Base-by-base conservation (phyloP, 2,888 invertebrate genomes). In the Drosophila melanocephala region DNA sequence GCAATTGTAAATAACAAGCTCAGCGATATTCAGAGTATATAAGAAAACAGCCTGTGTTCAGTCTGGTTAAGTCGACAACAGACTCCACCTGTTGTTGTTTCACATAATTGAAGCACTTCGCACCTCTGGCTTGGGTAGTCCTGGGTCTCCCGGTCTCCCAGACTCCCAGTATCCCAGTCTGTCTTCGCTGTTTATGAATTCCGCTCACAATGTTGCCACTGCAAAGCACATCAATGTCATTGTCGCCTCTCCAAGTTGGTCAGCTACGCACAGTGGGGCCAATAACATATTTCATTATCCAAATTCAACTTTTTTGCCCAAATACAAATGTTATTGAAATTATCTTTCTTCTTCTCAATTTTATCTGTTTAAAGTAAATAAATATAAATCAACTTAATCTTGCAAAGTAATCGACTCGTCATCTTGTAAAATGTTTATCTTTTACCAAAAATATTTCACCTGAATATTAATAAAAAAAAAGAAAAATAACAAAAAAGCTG, bases 151-250 rank as follows among this genome's bases (percentile, higher is more conserved):
- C 63, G 62, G 62, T 60, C 6, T 6, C 44, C 6, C 63, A 47
- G 72, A 33, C 32, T 22, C n/a, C n/a, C 44, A 12, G 56, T 70
- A 57, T 53, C 77, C 69, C 22, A 47, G 47, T 69, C 72, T 68
- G 62, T 37, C 44, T 58, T 67, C 44, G 50, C 83, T 90, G 85
- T 79, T 92, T 92, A 90, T 85, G 79, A 91, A 92, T 92, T 92
- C 91, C 77, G 75, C 74, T 75, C 90, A 89, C 91, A 91, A 73
- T 53, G 72, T 69, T 55, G 66, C 78, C 60, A 69, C 80, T 60
- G 63, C 70, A 74, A 59, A 22, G 51, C 76, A 56, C 76, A 72
- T 64, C 69, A 70, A 84, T 91, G 86, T 77, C 77, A 90, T 86
- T 88, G 91, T 91, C 92, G 77, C 86, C 89, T 81, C 64, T 58